phyloP scores from a whole-genome alignment of 2,113 vertebrate species.

The Nibea albiflora region DNA sequence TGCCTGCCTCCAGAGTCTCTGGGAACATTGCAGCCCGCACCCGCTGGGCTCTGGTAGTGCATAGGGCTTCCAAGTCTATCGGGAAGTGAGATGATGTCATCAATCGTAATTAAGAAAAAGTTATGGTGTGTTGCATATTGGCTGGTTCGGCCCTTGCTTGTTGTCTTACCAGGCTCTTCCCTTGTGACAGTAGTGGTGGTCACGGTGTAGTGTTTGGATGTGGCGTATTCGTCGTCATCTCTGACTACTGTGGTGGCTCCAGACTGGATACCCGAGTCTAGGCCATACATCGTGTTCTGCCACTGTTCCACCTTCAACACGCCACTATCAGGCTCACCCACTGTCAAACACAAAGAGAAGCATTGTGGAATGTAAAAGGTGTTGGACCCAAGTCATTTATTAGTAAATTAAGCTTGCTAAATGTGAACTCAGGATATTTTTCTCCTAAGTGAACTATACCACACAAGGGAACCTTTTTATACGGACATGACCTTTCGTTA shows the following conservation, averaged over 20 bases:
- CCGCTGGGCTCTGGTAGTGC: constrained; percentile 89
- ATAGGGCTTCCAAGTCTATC: constrained; percentile 87
- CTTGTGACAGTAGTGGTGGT: constrained; percentile 82
- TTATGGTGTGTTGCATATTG: neutral
- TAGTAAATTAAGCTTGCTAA: neutral
- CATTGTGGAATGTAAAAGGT: neutral
- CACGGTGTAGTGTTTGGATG: constrained; percentile 87
- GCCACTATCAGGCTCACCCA: constrained; percentile 67
- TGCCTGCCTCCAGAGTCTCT: constrained; percentile 86
- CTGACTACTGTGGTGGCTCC: constrained; percentile 91
- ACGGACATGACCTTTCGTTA: constrained; percentile 4
- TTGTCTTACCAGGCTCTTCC: constrained; percentile 72
- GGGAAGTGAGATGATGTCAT: neutral
- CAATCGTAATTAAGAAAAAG: neutral
- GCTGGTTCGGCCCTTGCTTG: neutral
- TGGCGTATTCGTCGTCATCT: constrained; percentile 84
- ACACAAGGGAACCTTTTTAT: neutral
- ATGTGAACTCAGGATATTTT: neutral
- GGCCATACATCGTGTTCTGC: constrained; percentile 88
- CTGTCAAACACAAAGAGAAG: constrained; percentile 47
- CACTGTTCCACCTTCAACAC: constrained; percentile 90
- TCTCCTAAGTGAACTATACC: too few species aligned
- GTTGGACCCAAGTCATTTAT: neutral
- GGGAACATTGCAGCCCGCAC: constrained; percentile 94
- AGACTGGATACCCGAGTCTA: constrained; percentile 94